Conservation (phyloP, 37 sponge, comb jelly and placozoan species). For the Halisarca cf. caerulea region DNA sequence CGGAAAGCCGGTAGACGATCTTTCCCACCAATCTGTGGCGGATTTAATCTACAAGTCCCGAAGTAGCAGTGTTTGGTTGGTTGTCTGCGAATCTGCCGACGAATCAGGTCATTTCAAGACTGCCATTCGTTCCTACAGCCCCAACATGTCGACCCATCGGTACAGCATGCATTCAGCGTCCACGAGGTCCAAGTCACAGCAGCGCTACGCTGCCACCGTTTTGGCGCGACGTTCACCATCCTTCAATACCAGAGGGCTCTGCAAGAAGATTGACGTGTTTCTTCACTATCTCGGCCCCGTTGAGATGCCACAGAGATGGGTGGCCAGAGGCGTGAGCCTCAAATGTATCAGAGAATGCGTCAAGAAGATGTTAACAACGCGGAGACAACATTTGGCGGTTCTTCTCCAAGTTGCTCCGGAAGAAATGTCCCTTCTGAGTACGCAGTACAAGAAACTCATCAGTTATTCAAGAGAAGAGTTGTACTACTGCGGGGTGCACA, state of each 20-base stretch:
- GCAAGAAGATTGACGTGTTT: conserved; percentile 51
- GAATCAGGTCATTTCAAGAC: conserved; percentile 5
- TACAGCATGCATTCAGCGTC: neutral
- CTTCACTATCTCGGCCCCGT: conserved; percentile 72
- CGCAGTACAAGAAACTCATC: conserved; percentile 29
- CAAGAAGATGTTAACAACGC: conserved; percentile 37
- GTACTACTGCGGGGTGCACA: conserved; percentile 69
- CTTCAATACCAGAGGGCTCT: conserved; percentile 12
- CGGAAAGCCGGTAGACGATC: conserved; percentile 31
- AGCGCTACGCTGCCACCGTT: neutral
- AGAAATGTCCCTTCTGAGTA: conserved; percentile 44
- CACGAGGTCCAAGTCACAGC: neutral
- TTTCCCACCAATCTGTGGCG: conserved; percentile 53
- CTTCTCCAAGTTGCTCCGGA: conserved; percentile 44
- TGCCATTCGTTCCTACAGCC: neutral
- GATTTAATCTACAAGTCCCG: conserved; percentile 45
- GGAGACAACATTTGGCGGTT: conserved; percentile 39
- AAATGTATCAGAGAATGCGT: conserved; percentile 70
- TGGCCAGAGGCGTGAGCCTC: conserved; percentile 50
- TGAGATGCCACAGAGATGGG: conserved; percentile 65
- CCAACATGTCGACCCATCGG: conserved; percentile 11
- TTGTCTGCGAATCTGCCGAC: conserved; percentile 53
- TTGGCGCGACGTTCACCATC: neutral
- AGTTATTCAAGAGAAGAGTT: conserved; percentile 56
- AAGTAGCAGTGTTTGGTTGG: conserved; percentile 62